Percentiles rank a stretch among this genome's conserved stretches.
phyloP scores from a whole-genome alignment of 2,888 invertebrate species.

The Cremastinae sp. region DNA sequence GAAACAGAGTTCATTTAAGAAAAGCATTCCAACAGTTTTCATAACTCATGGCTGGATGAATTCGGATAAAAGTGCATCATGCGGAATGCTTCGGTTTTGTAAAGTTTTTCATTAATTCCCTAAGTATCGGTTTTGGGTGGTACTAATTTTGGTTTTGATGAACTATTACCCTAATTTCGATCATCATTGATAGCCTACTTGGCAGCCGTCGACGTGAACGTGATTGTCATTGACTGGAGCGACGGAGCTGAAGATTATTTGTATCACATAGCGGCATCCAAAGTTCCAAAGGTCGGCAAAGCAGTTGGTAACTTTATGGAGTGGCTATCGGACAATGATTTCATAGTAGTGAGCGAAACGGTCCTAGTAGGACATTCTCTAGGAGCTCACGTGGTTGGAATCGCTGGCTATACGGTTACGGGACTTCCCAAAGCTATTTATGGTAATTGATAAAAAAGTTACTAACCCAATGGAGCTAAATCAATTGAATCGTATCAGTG shows the following conservation, averaged over 20 bases:
- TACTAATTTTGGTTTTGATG: too few species aligned
- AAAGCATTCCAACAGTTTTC: constrained; percentile 12
- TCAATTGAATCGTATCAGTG: too few species aligned
- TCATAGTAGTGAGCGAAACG: not conserved
- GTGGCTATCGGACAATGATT: not conserved
- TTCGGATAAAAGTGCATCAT: not conserved
- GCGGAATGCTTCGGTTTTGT: constrained; percentile 26
- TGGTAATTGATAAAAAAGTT: constrained; percentile 21
- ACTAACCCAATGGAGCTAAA: too few species aligned
- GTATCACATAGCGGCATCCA: not conserved
- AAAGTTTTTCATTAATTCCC: constrained; percentile 4
- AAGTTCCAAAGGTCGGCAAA: not conserved
- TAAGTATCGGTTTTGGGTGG: too few species aligned
- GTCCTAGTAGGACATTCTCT: constrained; percentile 31
- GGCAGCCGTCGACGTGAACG: constrained; percentile 23
- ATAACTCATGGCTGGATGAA: constrained; percentile 22
- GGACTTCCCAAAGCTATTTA: not conserved
- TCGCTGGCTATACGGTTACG: not conserved
- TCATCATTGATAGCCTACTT: constrained; percentile 41
- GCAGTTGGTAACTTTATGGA: constrained; percentile 21
- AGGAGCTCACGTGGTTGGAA: constrained; percentile 43
- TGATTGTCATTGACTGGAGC: constrained; percentile 50
- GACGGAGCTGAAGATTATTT: too few species aligned
- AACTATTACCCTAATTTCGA: not conserved
- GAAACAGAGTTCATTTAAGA: not conserved